Base-by-base conservation (phyloP, 1,140 invertebrate species). In the Caenorhabditis inopinata region DNA sequence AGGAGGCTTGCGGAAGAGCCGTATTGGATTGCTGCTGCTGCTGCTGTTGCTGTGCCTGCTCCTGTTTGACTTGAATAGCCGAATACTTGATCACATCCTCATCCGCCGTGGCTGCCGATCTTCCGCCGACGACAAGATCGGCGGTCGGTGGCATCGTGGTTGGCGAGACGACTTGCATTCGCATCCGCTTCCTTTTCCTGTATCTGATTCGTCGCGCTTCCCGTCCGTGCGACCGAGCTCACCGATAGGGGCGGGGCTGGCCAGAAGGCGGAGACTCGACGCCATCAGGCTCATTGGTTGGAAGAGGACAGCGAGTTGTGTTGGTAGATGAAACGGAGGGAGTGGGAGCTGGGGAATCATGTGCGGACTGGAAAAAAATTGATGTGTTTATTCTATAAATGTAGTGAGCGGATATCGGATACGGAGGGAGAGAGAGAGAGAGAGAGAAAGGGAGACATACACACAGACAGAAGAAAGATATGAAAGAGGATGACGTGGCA, bases 121-220 rank as follows among this genome's bases (percentile, higher is more conserved):
- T 51, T 68, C 58, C 32, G n/a, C 29, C 53, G 12, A 58, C 32
- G 32, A 21, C 58, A 68, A 68, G 58, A 68, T 68, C 58, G 32
- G 9, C 29, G n/a, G 58, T 16, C n/a, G 29, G 58, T 38, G 51
- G 25, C 18, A 68, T 29, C 32, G 58, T 35, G 32, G 25, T 18
- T 38, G 58, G 38, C 32, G 58, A 68, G 58, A 68, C 58, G 58
- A 68, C 58, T 68, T 68, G 58, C 58, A 68, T 68, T 38, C 58
- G 58, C 58, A 68, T 68, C 58, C 58, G 58, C 58, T 68, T 68
- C 58, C 58, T 68, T 68, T 68, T 68, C 58, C 58, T 68, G 58
- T 68, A 68, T 68, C 58, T 68, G 58, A 68, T 68, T 68, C 51
- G 25, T 16, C 25, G 51, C 32, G 58, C 25, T 68, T 68, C 58